A percentile compares a stretch with the other conserved stretches of the same genome.
phyloP scores from a whole-genome alignment of 1,140 invertebrate genomes.

The Parasteatoda tepidariorum region DNA sequence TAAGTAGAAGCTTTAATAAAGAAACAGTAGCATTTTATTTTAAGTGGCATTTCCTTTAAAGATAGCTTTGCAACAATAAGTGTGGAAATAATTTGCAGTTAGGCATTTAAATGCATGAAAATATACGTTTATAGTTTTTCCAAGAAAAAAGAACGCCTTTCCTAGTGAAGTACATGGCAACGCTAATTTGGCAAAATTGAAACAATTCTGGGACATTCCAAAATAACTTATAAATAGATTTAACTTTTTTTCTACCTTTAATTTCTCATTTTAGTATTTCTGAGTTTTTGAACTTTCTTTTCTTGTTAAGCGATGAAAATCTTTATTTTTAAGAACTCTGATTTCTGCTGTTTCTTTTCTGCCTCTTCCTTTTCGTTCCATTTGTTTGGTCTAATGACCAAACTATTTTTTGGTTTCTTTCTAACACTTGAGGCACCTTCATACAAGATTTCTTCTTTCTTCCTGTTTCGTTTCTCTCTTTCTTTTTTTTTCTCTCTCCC shows the following conservation, averaged over 20 bases:
- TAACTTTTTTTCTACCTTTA: neutral
- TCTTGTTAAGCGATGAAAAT: conserved; percentile 18
- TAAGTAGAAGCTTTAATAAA: too few species aligned
- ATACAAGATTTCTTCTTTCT: neutral
- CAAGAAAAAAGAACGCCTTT: too few species aligned
- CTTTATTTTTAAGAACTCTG: conserved; percentile 37
- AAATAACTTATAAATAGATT: neutral
- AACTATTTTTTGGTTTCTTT: conserved; percentile 41
- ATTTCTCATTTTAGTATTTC: conserved; percentile 21
- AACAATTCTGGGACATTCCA: neutral
- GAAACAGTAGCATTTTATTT: too few species aligned
- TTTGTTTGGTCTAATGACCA: conserved; percentile 25
- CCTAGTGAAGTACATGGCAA: too few species aligned
- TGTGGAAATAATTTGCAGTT: too few species aligned
- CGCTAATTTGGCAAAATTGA: neutral
- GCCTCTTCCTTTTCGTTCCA: neutral
- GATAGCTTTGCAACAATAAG: too few species aligned
- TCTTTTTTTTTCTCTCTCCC: conserved; percentile 2
- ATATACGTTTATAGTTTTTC: too few species aligned
- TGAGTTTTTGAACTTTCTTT: conserved; percentile 5
- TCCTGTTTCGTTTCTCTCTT: neutral
- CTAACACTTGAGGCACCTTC: conserved; percentile 8
- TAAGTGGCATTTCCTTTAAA: too few species aligned
- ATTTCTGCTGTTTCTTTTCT: conserved; percentile 7
- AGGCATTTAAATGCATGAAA: too few species aligned